phyloP scores from a whole-genome alignment of 2,888 invertebrate species.

The Campaea margaritaria region DNA sequence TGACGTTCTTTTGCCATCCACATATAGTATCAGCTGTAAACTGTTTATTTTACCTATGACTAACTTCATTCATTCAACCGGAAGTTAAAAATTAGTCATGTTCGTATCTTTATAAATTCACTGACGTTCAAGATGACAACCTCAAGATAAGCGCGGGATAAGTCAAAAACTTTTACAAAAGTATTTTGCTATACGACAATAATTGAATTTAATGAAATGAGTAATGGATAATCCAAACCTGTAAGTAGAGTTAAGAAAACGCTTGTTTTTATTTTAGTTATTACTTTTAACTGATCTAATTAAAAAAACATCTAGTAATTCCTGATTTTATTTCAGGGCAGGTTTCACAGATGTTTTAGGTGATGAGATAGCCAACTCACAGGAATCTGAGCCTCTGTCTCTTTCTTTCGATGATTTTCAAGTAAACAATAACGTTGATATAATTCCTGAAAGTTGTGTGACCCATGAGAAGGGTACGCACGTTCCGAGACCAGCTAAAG shows the following conservation, averaged over 20 bases:
- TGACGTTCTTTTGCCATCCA: too few relatives aligned
- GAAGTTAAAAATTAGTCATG: too few relatives aligned
- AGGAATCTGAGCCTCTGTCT: conserved; percentile 74
- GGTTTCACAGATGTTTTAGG: conserved; percentile 71
- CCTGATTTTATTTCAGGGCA: conserved; percentile 51
- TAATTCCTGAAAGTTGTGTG: conserved; percentile 16
- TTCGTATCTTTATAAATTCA: too few relatives aligned
- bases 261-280: background rate
- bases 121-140: too few relatives aligned
- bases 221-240: conserved; percentile 42
- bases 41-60: too few relatives aligned
- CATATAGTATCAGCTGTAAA: too few relatives aligned
- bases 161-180: background rate
- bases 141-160: background rate
- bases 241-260: conserved; percentile 43
- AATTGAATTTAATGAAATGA: background rate
- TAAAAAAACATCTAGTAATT: background rate
- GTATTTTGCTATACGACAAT: background rate
- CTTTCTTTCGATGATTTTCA: conserved; percentile 50
- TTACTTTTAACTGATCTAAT: background rate
- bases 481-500: conserved; percentile 55
- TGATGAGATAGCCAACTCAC: conserved; percentile 68
- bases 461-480: conserved; percentile 8
- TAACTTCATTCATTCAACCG: too few relatives aligned
- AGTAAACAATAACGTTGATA: background rate